Percentiles rank a stretch among this genome's conserved stretches.
Evolutionary conservation across 2,113 vertebrate genomes (phyloP).

Genomic region (Hymenochirus boettgeri): DNA sequence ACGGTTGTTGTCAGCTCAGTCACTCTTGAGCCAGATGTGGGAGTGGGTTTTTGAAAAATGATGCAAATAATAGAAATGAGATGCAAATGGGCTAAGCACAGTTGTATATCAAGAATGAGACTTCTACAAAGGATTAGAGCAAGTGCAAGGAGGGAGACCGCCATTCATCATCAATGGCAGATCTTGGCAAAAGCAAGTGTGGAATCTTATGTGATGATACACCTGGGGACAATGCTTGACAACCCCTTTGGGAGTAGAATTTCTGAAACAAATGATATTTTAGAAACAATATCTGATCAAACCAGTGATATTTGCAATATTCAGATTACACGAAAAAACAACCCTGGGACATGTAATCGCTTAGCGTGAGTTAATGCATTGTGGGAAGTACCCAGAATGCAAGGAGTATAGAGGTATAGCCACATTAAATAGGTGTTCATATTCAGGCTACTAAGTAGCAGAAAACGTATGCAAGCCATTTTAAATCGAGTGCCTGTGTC

Average conservation of each 20-base stretch:
- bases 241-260: background rate
- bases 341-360: no score
- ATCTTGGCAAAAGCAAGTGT: conserved; percentile 6
- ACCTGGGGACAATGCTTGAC: conserved; percentile 6
- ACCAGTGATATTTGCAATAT: no score
- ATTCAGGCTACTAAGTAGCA: no score
- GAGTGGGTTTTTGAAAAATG: conserved; percentile 21
- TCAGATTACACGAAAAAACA: no score
- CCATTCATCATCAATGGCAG: background rate
- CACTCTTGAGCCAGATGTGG: background rate
- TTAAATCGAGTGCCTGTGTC: no score
- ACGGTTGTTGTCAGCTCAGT: conserved; percentile 4
- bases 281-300: background rate
- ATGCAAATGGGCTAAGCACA: conserved; percentile 1
- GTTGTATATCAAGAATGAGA: background rate
- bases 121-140: background rate
- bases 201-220: background rate
- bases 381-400: no score
- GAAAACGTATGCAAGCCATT: no score
- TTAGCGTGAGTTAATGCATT: no score
- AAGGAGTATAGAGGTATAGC: no score
- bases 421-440: no score
- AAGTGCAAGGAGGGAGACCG: background rate
- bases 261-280: no score
- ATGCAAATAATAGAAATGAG: conserved; percentile 15